These are phyloP conservation scores for Prinia subflava DNA, from an alignment of 2,113 vertebrate genomes.

Conservation along the genomic window DNA sequence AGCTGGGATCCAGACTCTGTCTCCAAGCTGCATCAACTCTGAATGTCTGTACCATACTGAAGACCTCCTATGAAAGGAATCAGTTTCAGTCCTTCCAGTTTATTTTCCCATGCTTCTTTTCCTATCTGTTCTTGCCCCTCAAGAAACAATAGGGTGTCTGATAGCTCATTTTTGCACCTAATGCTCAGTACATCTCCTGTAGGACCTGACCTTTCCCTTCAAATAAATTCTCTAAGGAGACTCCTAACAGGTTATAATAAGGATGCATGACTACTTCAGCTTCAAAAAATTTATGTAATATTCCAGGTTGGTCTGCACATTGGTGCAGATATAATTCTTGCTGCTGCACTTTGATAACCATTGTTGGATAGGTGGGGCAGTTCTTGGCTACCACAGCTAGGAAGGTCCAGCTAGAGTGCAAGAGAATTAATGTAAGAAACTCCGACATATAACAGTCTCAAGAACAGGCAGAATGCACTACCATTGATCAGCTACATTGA, in stretches of 20 bases:
- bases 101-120: neutral
- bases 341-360: neutral
- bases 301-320: neutral
- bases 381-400: neutral
- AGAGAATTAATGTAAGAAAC: neutral
- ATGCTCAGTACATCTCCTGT: neutral
- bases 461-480: neutral
- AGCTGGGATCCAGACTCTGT: neutral
- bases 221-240: neutral
- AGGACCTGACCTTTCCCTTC: neutral
- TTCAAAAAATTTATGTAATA: neutral
- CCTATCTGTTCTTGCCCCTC: neutral
- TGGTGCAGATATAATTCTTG: neutral
- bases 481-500: neutral
- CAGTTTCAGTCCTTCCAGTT: neutral
- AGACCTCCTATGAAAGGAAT: neutral
- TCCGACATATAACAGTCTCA: neutral
- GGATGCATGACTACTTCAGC: neutral
- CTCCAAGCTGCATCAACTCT: neutral
- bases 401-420: neutral
- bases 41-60: neutral
- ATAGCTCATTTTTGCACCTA: neutral
- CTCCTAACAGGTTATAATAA: neutral
- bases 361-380: neutral
- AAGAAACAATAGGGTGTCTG: neutral